phyloP scores from a whole-genome alignment of 2,113 vertebrate species.

The Penelope pileata region DNA sequence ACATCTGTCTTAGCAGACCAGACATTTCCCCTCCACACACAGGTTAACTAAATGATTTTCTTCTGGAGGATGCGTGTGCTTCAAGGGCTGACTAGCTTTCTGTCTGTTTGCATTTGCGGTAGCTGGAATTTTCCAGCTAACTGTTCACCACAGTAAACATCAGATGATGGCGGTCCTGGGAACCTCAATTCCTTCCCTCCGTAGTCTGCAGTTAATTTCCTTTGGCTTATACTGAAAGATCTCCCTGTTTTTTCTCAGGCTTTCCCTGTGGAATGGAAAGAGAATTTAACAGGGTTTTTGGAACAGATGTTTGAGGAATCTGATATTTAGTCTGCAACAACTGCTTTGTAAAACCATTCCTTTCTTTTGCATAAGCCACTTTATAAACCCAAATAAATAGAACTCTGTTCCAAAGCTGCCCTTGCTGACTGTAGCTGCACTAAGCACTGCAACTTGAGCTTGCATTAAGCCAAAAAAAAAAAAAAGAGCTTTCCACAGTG shows the following conservation, averaged over 20 bases:
- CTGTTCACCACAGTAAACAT: background rate
- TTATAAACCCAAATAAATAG: slow-evolving; percentile 39
- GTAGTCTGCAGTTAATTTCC: slow-evolving; percentile 55
- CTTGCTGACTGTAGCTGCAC: background rate
- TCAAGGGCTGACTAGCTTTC: background rate
- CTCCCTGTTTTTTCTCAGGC: slow-evolving; percentile 24
- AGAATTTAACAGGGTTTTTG: slow-evolving; percentile 38
- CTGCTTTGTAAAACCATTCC: slow-evolving; percentile 24
- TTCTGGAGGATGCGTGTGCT: background rate
- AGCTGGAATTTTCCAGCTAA: slow-evolving; percentile 53
- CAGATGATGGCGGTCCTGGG: background rate
- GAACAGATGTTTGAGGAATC: slow-evolving; percentile 58
- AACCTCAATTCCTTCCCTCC: slow-evolving; percentile 33
- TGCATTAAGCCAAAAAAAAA: background rate
- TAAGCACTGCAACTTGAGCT: background rate
- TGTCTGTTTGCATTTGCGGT: background rate
- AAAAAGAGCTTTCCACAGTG: background rate
- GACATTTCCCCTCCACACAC: background rate
- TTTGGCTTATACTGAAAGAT: slow-evolving; percentile 26
- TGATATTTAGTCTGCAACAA: slow-evolving; percentile 39
- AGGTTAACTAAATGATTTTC: background rate
- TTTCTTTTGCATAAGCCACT: slow-evolving; percentile 29
- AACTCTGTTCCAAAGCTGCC: background rate
- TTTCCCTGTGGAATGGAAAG: slow-evolving; percentile 18
- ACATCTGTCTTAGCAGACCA: background rate